Conservation (phyloP, 2,113 vertebrate genomes). For the Gallinago jamesoni region DNA sequence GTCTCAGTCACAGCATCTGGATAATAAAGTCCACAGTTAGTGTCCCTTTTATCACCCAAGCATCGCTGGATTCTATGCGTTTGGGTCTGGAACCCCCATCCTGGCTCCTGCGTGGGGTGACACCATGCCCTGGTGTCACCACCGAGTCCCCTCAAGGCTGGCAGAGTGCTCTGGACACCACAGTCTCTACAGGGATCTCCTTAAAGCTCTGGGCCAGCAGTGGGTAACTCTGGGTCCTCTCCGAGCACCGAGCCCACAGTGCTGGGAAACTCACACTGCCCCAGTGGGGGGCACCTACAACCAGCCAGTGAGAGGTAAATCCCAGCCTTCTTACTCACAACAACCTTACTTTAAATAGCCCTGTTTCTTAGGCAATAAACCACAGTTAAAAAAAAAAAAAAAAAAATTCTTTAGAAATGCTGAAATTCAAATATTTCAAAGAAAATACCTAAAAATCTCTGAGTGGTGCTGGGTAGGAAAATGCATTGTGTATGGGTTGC, state of each 20-base stretch:
- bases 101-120: not conserved
- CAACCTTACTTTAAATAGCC: not conserved
- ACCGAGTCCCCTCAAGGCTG: not conserved
- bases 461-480: not conserved
- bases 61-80: too few species aligned
- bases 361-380: not conserved
- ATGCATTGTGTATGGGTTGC: accelerated
- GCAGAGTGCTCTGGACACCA: not conserved
- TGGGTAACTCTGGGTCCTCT: not conserved
- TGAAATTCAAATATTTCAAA: not conserved
- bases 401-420: not conserved
- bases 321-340: not conserved
- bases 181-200: too few species aligned
- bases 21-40: not conserved
- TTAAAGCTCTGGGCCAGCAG: not conserved
- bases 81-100: not conserved
- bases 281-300: not conserved
- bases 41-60: not conserved
- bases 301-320: not conserved
- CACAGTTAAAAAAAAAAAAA: not conserved
- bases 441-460: not conserved
- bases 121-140: not conserved
- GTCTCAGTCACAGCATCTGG: not conserved
- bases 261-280: not conserved
- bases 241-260: accelerated